A percentile compares a stretch with the other conserved stretches of the same genome.
phyloP scores from a whole-genome alignment of 2,797 vertebrate species.

The Sebastiscus tertius region DNA sequence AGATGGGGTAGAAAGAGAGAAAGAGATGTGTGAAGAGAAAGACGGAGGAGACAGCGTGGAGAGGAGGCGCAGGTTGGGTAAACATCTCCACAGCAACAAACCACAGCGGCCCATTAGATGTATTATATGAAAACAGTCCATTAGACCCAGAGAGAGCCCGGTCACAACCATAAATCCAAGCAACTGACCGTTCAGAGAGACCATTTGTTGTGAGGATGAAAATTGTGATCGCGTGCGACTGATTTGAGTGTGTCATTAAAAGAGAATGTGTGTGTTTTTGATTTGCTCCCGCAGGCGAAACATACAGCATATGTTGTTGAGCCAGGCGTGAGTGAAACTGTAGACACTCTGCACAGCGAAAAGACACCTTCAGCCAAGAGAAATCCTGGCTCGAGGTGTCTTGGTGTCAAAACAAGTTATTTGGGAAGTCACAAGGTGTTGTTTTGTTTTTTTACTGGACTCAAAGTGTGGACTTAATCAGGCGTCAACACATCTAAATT shows the following conservation, averaged over 20 bases:
- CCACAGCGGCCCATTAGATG: constrained; percentile 32
- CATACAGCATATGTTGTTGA: constrained; percentile 27
- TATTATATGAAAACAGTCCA: constrained; percentile 36
- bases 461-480: constrained; percentile 16
- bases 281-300: not conserved
- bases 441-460: not conserved
- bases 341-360: not conserved
- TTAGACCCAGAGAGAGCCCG: constrained; percentile 33
- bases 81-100: constrained; percentile 62
- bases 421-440: not conserved
- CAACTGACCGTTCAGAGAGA: constrained; percentile 17
- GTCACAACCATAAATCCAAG: constrained; percentile 13
- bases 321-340: not conserved
- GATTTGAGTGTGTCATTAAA: not conserved
- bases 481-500: constrained; percentile 18
- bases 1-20: not conserved
- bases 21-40: not conserved
- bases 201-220: constrained; percentile 34
- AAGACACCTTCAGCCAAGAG: not conserved
- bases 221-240: not conserved
- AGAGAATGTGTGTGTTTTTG: not conserved
- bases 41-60: not conserved
- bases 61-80: not conserved
- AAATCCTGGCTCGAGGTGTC: not conserved
- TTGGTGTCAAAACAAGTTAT: not conserved